Evolutionary conservation across 1,140 invertebrate genomes (phyloP), one percentile per base, ranked within the genome.

Genomic region (Pectinophora gossypiella): DNA sequence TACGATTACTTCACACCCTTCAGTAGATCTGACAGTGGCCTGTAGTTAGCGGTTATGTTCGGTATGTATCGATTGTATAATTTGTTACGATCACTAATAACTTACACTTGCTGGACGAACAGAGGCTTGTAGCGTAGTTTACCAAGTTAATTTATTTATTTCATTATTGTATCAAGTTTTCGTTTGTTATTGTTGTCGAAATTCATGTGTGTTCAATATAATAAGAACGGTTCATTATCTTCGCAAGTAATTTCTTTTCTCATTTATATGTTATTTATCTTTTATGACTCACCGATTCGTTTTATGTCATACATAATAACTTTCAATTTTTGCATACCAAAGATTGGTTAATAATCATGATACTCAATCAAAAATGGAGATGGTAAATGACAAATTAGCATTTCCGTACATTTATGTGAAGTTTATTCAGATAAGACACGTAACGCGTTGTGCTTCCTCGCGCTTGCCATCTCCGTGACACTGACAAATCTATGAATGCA

Each of bases 1-100:
- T 15, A 40, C 1, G 36, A n/a, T 32, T 15, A 40, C 3, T 15
- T 15, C 7, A 40, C 36, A 44, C 5, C 1, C 13, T 19, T 10
- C 12, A 44, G 12, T 77, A 79, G 78, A 85, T 81, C 81, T 85
- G 79, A 72, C 52, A 55, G 61, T 69, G 59, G 56, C 61, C 19
- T 63, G 46, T 73, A 80, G 75, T 56, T 81, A 72, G 76, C 71
- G 60, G 48, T 64, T 64, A 49, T 50, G 50, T 52, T 51, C 44
- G 48, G 35, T 52, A 51, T 20, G 48, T 23, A 22, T 15, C 16
- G n/a, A 15, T 40, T 40, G 36, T 40, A 40, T 7, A 27, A 32
- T 32, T 32, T 32, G 27, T 32, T 3, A 32, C n/a, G n/a, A 12
- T 32, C 27, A 32, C 27, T n/a, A 32, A 32, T 32, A n/a, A n/a